A percentile compares a stretch with the other conserved stretches of the same genome.
Evolutionary conservation across 2,888 invertebrate species (phyloP).

Genomic region (Melanchra persicariae): DNA sequence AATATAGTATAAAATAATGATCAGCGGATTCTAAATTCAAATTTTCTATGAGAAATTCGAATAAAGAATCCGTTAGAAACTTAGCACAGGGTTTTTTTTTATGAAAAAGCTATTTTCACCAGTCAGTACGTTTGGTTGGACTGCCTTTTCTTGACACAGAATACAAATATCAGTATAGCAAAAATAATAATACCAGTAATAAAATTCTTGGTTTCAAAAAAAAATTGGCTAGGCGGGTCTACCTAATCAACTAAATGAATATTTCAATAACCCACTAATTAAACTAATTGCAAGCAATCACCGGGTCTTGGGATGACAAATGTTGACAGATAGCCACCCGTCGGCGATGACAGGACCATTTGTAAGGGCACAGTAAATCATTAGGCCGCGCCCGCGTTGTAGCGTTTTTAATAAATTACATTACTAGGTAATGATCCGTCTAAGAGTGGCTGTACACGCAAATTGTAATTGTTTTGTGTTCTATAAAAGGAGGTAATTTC

Average conservation of each 20-base stretch:
- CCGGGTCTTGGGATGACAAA: slow-evolving; percentile 79
- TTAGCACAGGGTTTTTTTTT: too few species aligned
- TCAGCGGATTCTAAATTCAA: too few species aligned
- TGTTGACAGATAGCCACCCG: slow-evolving; percentile 82
- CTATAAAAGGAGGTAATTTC: slow-evolving; percentile 34
- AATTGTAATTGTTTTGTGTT: slow-evolving; percentile 62
- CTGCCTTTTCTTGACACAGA: too few species aligned
- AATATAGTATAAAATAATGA: too few species aligned
- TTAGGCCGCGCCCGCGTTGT: slow-evolving; percentile 75
- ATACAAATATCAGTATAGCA: background rate
- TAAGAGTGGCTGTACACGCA: slow-evolving; percentile 63
- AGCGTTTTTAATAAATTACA: slow-evolving; percentile 77
- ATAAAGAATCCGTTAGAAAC: too few species aligned
- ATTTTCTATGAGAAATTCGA: too few species aligned
- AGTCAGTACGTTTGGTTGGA: too few species aligned
- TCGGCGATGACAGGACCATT: slow-evolving; percentile 86
- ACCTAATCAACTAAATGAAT: slow-evolving; percentile 40
- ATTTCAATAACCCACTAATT: slow-evolving; percentile 72
- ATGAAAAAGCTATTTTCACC: too few species aligned
- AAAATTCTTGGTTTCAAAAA: too few species aligned
- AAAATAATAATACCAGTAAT: background rate
- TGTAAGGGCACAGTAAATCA: slow-evolving; percentile 80
- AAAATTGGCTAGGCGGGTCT: background rate
- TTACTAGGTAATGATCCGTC: slow-evolving; percentile 67
- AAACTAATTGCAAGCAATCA: slow-evolving; percentile 77